Evolutionary conservation across 2,888 invertebrate genomes (phyloP).

Genomic region (Lasius fuliginosus): DNA sequence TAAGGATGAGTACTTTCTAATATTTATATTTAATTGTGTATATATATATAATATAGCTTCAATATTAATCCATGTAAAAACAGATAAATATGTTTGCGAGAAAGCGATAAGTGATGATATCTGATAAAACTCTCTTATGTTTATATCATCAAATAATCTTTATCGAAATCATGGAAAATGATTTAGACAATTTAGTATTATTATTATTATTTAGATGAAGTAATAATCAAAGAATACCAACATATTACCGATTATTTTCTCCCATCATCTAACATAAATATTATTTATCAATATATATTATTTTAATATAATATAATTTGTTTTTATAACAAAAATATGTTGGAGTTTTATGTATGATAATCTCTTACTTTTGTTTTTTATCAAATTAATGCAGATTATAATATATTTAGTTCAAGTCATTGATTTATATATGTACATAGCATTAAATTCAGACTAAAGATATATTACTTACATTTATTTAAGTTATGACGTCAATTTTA

Average conservation of each 20-base stretch:
- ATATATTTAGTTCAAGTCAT: constrained; percentile 1
- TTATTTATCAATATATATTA: constrained; percentile 47
- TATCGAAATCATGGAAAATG: neutral
- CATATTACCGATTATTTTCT: neutral
- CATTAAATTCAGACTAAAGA: neutral
- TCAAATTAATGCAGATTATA: constrained; percentile 37
- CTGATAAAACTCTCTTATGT: neutral
- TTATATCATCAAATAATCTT: neutral
- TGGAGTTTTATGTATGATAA: constrained; percentile 15
- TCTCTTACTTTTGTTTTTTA: constrained; percentile 13
- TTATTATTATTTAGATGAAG: neutral
- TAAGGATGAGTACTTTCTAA: neutral
- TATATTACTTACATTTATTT: constrained; percentile 2
- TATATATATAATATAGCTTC: neutral
- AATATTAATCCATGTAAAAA: neutral
- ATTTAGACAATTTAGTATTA: no score
- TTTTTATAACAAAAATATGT: neutral
- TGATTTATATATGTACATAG: constrained; percentile 4
- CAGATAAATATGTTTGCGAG: neutral
- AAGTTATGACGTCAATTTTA: neutral
- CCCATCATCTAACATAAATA: neutral
- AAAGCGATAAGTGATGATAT: neutral
- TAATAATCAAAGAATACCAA: neutral
- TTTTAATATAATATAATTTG: neutral
- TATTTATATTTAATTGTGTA: neutral